Base-by-base conservation (phyloP, 1,140 invertebrate species). In the Drosophila cardini region DNA sequence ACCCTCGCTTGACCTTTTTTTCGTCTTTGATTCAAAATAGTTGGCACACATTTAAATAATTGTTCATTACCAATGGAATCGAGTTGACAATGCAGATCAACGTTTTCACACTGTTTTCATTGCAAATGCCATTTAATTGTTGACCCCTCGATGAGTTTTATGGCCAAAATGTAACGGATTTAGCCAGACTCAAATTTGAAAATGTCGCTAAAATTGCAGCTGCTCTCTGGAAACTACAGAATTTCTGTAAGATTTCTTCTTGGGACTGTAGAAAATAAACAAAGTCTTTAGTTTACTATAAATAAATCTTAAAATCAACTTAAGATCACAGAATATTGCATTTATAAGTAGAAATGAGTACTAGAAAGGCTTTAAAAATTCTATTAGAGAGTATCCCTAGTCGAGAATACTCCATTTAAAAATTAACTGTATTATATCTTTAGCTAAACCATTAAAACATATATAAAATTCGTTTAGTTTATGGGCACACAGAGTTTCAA, bases 71-170 rank as follows among this genome's bases (percentile, higher is more conserved):
- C 75, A 53, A 18, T 53, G 43, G 42, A 32, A 63, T 64, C 15
- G 8, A 61, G 21, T 53, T 21, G 30, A 58, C 64, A 75, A 78
- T 64, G 72, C 43, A 43, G 65, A 71, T 38, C 72, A 32, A 10
- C 62, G 53, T 69, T 65, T 68, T 40, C 21, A 18, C 34, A 30
- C 13, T 67, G 78, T 82, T 86, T 72, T 86, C 81, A 86, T 87
- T 82, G 57, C 76, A 83, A 86, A 83, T 79, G 83, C 13, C 84
- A 83, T 89, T 87, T 87, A 87, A 89, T 87, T 83, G 84, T 83
- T 86, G 84, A 87, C 84, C 84, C 79, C 72, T 73, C 61, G 13
- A 48, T 58, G 16, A 38, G 36, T 74, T 52, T 68, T 38, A 36
- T 26, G 52, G 40, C 26, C 11, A 30, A 56, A 86, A 76, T 76